Evolutionary conservation across 30 jellyfish, hydroid and myxozoan species (phyloP), one percentile per base, ranked within the genome.

Genomic region (Turritopsis rubra): DNA sequence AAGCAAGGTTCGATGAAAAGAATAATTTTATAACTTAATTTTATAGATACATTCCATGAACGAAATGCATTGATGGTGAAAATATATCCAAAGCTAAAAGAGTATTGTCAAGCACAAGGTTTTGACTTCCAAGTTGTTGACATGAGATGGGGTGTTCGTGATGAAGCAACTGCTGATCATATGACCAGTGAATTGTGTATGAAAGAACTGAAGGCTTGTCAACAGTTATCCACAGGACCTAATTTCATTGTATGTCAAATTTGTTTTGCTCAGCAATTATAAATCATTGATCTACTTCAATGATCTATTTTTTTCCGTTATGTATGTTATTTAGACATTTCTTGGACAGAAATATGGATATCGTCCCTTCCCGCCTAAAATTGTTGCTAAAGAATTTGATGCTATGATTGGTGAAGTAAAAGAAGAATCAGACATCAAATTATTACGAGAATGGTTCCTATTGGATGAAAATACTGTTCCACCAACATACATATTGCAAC

Each of bases 61-160:
- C 85, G 97, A 65, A 91, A 41, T 41, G 60, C 60, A 41, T 76
- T 91, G 21, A 91, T 91, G 97, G 97, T 85, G 65, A 83, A 79
- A 31, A 89, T 91, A n/a, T 91, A 91, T 71, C 97, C 97, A 20
- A 86, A 87, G 28, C 73, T 91, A 74, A 91, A 91, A 75, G 92
- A 91, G 65, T 91, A 86, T 72, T 91, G 97, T 87, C 97, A 91
- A 76, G 87, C 97, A 65, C 53, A 75, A 21, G 97, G 97, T 18
- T 91, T 86, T 66, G 97, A 91, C 70, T 91, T 91, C 76, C 97
- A 91, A 81, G 97, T 91, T 71, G 97, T 91, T 52, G 97, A 91
- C 66, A 91, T 91, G 97, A 87, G 97, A 18, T 91, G 97, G 97
- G 97, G 97, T 70, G 95, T 91, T 1, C 78, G 97, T 18, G 97